Percentiles rank a stretch among this genome's conserved stretches.
Conservation (phyloP, 2,888 invertebrate species). For the Hydroisotoma schaefferi region DNA sequence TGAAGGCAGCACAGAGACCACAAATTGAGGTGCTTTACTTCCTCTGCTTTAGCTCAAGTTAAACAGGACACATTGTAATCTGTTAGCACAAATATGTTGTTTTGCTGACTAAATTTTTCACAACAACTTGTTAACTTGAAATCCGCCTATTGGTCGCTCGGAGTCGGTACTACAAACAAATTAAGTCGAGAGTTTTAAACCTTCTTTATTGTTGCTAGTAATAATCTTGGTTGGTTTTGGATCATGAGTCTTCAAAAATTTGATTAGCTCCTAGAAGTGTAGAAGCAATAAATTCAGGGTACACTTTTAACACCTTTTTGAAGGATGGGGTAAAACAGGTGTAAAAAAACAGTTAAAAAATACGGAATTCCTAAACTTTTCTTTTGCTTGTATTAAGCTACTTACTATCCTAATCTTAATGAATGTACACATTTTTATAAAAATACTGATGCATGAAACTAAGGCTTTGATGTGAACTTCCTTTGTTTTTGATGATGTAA, state of each 20-base stretch:
- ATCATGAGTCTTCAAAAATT: neutral
- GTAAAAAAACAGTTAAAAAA: neutral
- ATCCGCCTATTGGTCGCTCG: neutral
- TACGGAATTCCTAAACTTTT: neutral
- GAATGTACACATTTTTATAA: neutral
- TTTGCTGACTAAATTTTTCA: constrained; percentile 3
- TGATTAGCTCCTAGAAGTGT: constrained; percentile 9
- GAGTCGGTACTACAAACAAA: neutral
- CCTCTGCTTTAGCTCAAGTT: too few species aligned
- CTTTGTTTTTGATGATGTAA: constrained; percentile 13
- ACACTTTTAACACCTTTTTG: neutral
- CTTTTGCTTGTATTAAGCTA: neutral
- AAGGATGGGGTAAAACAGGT: neutral
- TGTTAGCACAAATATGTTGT: too few species aligned
- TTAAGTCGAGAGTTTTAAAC: too few species aligned
- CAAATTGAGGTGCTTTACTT: too few species aligned
- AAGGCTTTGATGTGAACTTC: constrained; percentile 8
- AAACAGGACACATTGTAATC: too few species aligned
- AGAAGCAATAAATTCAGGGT: neutral
- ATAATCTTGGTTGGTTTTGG: neutral
- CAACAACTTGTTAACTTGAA: neutral
- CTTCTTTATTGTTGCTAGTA: too few species aligned
- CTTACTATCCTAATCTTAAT: neutral
- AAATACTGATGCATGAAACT: neutral
- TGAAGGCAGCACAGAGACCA: too few species aligned